Evolutionary conservation across 2,797 vertebrate genomes (phyloP).

Genomic region (Notolabrus celidotus): DNA sequence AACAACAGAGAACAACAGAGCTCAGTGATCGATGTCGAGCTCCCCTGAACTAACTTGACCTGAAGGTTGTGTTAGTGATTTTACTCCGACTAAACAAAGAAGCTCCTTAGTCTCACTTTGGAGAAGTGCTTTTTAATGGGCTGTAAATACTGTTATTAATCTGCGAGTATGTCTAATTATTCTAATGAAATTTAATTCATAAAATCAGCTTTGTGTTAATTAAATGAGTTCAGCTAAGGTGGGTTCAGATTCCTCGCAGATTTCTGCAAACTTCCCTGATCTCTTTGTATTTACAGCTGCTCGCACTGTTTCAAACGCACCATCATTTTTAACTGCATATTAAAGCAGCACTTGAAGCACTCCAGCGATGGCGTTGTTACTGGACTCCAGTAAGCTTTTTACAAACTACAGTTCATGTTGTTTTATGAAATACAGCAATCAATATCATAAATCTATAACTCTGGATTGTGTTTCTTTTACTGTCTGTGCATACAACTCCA

Average conservation of each 20-base stretch:
- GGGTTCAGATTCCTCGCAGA: slow-evolving; percentile 17
- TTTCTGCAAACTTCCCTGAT: slow-evolving; percentile 4
- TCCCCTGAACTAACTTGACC: slow-evolving; percentile 41
- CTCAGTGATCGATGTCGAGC: slow-evolving; percentile 34
- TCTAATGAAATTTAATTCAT: slow-evolving; percentile 37
- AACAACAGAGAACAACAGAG: slow-evolving; percentile 47
- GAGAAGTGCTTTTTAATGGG: slow-evolving; percentile 34
- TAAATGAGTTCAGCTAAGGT: slow-evolving; percentile 15
- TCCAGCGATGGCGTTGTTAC: slow-evolving; percentile 20
- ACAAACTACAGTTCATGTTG: slow-evolving; percentile 9
- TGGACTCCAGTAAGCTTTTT: slow-evolving; percentile 25
- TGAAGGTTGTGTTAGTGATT: slow-evolving; percentile 24
- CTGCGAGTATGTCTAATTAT: slow-evolving; percentile 44
- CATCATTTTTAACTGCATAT: slow-evolving; percentile 31
- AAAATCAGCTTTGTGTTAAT: slow-evolving; percentile 43
- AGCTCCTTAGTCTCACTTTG: slow-evolving; percentile 1
- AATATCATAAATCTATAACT: slow-evolving; percentile 45
- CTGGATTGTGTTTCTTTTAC: slow-evolving; percentile 27
- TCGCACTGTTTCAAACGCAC: slow-evolving; percentile 33
- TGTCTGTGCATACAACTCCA: slow-evolving; percentile 11
- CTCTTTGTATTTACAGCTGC: slow-evolving; percentile 19
- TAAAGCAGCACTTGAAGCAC: background rate
- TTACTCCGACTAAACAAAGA: slow-evolving; percentile 35
- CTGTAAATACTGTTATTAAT: slow-evolving; percentile 50
- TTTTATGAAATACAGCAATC: slow-evolving; percentile 38